Conservation (phyloP, 2,113 vertebrate species). For the Xiphophorus hellerii region DNA sequence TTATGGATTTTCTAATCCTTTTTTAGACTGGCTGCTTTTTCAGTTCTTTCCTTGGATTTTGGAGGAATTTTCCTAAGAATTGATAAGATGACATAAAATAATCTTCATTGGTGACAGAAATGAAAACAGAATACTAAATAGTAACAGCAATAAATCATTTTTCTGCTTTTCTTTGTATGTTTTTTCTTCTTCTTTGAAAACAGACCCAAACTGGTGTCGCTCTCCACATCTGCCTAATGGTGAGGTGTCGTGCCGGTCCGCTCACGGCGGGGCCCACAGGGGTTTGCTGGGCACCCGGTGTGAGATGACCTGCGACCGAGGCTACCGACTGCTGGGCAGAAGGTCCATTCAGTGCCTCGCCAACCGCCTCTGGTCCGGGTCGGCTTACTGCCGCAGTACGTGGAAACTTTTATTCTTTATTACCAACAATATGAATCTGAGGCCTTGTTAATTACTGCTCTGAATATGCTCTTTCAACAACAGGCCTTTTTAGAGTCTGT, state of each 20-base stretch:
- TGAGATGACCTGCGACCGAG: slow-evolving; percentile 86
- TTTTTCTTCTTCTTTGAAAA: neutral
- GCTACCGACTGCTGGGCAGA: slow-evolving; percentile 87
- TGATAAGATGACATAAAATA: no score
- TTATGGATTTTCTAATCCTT: no score
- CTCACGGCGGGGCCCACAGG: slow-evolving; percentile 81
- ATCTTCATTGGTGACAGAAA: no score
- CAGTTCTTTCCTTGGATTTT: neutral
- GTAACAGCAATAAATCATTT: neutral
- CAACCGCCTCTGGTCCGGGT: slow-evolving; percentile 92
- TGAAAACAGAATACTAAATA: no score
- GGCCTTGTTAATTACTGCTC: neutral
- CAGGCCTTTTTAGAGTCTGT: no score
- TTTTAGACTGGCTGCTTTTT: neutral
- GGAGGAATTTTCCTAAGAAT: neutral
- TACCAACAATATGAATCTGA: neutral
- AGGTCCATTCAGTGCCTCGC: slow-evolving; percentile 84
- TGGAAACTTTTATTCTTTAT: slow-evolving; percentile 26
- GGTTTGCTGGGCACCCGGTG: slow-evolving; percentile 91
- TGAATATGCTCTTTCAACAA: no score
- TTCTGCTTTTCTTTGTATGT: neutral
- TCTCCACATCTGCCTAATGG: slow-evolving; percentile 85
- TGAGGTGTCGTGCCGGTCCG: slow-evolving; percentile 87
- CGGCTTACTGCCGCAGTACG: slow-evolving; percentile 89
- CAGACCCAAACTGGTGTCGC: slow-evolving; percentile 91